Evolutionary conservation across 1,140 invertebrate genomes (phyloP).

Genomic region (Temnothorax longispinosus): DNA sequence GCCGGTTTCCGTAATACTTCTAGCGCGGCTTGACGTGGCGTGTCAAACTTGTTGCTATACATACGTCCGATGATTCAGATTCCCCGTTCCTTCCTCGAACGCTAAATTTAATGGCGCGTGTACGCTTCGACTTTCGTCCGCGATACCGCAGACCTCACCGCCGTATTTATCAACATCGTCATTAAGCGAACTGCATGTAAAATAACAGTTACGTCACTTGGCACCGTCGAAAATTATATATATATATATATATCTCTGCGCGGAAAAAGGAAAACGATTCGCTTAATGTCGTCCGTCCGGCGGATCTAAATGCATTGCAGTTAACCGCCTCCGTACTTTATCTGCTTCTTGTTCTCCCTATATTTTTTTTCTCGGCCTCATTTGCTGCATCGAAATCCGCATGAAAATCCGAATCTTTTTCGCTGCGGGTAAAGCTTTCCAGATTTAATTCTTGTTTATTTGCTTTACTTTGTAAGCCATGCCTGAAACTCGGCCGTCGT

Average conservation of each 20-base stretch:
- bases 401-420: slow-evolving; percentile 51
- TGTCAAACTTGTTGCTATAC: slow-evolving; percentile 44
- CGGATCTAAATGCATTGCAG: slow-evolving; percentile 42
- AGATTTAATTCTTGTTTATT: slow-evolving; percentile 85
- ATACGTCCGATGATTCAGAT: slow-evolving; percentile 57
- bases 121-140: neutral
- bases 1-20: slow-evolving; percentile 64
- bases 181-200: neutral
- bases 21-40: slow-evolving; percentile 44
- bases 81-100: slow-evolving; percentile 42
- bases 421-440: slow-evolving; percentile 76
- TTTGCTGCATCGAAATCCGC: neutral
- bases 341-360: neutral
- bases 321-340: neutral
- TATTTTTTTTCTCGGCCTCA: neutral
- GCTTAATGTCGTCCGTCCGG: neutral
- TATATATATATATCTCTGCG: neutral
- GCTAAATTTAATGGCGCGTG: slow-evolving; percentile 53
- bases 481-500: slow-evolving; percentile 73
- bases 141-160: neutral
- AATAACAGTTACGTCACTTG: slow-evolving; percentile 15
- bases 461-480: slow-evolving; percentile 79
- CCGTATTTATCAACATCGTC: neutral
- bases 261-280: neutral
- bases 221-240: slow-evolving; percentile 62